A percentile compares a stretch with the other conserved stretches of the same genome.
Conservation (phyloP, 1,140 invertebrate species). For the Nasonia vitripennis region DNA sequence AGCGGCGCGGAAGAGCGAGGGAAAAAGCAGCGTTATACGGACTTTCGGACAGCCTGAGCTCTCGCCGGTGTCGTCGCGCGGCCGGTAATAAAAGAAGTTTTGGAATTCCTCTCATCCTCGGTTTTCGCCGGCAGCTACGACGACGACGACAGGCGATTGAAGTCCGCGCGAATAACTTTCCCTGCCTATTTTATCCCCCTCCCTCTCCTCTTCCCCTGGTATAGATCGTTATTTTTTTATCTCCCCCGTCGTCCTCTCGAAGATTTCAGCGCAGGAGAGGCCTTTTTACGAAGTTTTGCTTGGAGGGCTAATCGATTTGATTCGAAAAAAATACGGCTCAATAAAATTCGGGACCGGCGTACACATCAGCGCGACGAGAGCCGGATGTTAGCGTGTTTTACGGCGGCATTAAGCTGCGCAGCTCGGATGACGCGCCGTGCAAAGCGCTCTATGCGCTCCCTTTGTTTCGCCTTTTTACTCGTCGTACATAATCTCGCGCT, state of each 20-base stretch:
- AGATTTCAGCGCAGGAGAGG: background rate
- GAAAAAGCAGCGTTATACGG: background rate
- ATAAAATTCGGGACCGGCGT: constrained; percentile 20
- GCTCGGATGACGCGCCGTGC: constrained; percentile 11
- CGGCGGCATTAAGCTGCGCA: constrained; percentile 25
- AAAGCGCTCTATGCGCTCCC: constrained; percentile 35
- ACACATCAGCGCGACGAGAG: background rate
- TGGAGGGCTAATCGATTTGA: background rate
- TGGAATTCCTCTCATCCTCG: constrained; percentile 13
- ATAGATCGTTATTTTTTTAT: background rate
- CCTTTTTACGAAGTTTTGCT: background rate
- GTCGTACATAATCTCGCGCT: background rate
- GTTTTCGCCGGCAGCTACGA: background rate
- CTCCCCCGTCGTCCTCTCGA: background rate
- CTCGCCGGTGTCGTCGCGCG: background rate
- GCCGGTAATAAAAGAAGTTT: constrained; percentile 44
- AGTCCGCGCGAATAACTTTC: constrained; percentile 35
- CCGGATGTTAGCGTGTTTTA: constrained; percentile 10
- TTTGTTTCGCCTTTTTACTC: background rate
- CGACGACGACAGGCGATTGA: constrained; percentile 45
- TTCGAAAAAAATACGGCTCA: constrained; percentile 26
- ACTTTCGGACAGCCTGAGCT: constrained; percentile 7
- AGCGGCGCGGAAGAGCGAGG: background rate
- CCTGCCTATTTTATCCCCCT: background rate
- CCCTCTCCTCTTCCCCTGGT: background rate